These are phyloP conservation scores for Amblyjoppa proteus DNA, from an alignment of 2,888 invertebrate genomes.

Conservation along the genomic window DNA sequence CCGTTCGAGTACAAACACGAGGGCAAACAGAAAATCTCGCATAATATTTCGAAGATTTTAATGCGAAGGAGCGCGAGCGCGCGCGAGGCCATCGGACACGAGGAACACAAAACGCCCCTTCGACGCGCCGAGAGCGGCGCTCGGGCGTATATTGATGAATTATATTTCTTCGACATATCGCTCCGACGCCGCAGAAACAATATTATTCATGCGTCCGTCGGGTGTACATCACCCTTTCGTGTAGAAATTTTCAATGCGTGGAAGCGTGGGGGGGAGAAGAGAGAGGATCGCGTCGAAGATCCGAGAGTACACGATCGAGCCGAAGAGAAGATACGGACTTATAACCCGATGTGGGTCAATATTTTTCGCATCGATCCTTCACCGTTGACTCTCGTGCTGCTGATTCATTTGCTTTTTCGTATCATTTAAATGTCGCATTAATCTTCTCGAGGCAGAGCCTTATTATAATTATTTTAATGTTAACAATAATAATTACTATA, in stretches of 20 bases:
- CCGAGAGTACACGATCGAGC: constrained; percentile 1
- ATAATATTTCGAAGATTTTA: constrained; percentile 75
- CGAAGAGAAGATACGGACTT: constrained; percentile 3
- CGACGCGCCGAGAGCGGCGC: constrained; percentile 52
- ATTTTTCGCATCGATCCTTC: background rate
- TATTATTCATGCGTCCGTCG: constrained; percentile 69
- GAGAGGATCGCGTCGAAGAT: constrained; percentile 23
- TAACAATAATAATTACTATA: too few species aligned
- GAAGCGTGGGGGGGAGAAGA: background rate
- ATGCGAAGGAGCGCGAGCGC: constrained; percentile 62
- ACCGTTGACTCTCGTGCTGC: background rate
- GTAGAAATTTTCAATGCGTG: constrained; percentile 27
- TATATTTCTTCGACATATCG: constrained; percentile 70
- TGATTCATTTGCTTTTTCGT: background rate
- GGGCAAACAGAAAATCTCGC: constrained; percentile 65
- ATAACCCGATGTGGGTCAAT: background rate
- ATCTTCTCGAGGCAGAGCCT: too few species aligned
- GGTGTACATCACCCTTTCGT: constrained; percentile 51
- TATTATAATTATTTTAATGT: too few species aligned
- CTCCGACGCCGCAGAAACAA: constrained; percentile 68
- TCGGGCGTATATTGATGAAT: constrained; percentile 71
- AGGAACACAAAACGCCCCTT: constrained; percentile 67
- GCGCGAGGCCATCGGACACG: constrained; percentile 23
- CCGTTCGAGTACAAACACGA: constrained; percentile 31
- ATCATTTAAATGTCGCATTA: too few species aligned